Base-by-base conservation (phyloP, 2,797 vertebrate species). In the Molothrus ater region DNA sequence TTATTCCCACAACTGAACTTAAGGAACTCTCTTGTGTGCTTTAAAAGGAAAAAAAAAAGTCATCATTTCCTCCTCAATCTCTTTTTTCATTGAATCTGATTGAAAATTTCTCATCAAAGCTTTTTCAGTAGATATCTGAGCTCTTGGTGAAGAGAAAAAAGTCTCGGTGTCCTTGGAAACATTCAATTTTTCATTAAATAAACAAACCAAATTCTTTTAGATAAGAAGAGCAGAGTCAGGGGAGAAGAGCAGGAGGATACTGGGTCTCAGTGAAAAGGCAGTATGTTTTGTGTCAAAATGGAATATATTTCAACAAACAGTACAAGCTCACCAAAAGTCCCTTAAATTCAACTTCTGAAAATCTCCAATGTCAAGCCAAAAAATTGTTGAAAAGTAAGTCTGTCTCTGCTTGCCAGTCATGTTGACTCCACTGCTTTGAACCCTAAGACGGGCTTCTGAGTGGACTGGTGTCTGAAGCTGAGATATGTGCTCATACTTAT, bases 201-300 rank as follows among this genome's bases (percentile, higher is more conserved):
- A 96, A 86, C 74, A 96, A 96, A 90, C 34, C 34, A 86, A 81
- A 84, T 73, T 94, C 84, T 96, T 96, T 92, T 88, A 96, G 90
- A 86, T 78, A 81, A 80, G 78, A 95, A 45, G 1, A 38, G 54
- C 59, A 90, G 66, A 85, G 54, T 56, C 64, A 75, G 42, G 53
- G 66, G 40, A 95, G 73, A 94, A 88, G 36, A 90, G 59, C 56
- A 57, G 66, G 48, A 93, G 63, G 66, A 91, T 79, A 42, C 38
- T 32, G 2, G 24, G 22, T 82, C 68, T 93, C 57, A 17, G 68
- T 80, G 45, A 78, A 93, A 90, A 88, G 63, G 70, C 85, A 88
- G 34, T 43, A 74, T 74, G 32, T 42, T 85, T 90, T 81, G 5
- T 92, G 85, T 94, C 78, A 96, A 80, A 96, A 74, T 16, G 54